A percentile compares a stretch with the other conserved stretches of the same genome.
Evolutionary conservation across 1,140 invertebrate species (phyloP).

Genomic region (Heliothis subflexa): DNA sequence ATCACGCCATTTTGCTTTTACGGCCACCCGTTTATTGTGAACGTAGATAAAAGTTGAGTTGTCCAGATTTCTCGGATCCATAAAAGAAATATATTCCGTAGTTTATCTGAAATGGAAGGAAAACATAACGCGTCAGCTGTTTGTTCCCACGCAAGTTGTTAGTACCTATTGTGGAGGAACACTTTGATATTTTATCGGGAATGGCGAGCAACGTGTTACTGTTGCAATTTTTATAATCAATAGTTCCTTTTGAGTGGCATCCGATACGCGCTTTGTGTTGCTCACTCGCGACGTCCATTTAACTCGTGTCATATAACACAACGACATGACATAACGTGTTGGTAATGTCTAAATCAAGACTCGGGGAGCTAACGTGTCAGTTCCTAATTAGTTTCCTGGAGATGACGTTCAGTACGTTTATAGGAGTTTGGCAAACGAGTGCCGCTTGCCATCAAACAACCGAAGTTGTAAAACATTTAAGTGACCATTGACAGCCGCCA

Average conservation of each 20-base stretch:
- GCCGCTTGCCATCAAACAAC: constrained; percentile 9
- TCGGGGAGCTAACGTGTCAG: constrained; percentile 2
- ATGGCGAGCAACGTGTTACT: constrained; percentile 20
- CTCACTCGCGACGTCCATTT: background rate
- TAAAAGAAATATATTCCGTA: constrained; percentile 33
- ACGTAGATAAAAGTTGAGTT: constrained; percentile 28
- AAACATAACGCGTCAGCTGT: constrained; percentile 22
- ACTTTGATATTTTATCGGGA: constrained; percentile 33
- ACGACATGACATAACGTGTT: constrained; percentile 9
- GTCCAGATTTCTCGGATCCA: constrained; percentile 40
- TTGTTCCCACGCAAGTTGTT: constrained; percentile 15
- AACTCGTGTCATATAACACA: background rate
- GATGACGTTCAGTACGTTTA: constrained; percentile 25
- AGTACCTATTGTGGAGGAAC: background rate
- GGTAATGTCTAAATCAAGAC: constrained; percentile 17
- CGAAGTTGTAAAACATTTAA: constrained; percentile 31
- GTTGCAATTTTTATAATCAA: constrained; percentile 33
- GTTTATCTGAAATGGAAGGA: constrained; percentile 12
- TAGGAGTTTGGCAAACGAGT: constrained; percentile 25
- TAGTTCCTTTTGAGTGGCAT: background rate
- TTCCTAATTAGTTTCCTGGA: constrained; percentile 23
- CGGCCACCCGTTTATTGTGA: constrained; percentile 26
- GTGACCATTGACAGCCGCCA: constrained; percentile 14
- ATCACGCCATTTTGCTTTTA: constrained; percentile 33
- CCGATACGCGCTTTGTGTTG: background rate